Base-by-base conservation (phyloP, 2,113 vertebrate species). In the Psettodes erumei region DNA sequence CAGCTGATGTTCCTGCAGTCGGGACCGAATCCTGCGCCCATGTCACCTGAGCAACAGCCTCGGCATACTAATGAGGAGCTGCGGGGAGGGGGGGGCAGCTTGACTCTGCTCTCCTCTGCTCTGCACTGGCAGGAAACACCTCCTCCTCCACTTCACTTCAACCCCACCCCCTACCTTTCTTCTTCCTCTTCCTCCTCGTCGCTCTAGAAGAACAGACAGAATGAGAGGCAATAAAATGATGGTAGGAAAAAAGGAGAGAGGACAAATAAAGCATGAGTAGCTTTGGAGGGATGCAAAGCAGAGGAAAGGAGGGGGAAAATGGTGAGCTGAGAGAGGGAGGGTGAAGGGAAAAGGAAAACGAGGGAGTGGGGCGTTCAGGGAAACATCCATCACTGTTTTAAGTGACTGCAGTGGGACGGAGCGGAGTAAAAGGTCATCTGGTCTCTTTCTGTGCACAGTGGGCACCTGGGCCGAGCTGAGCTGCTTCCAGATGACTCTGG, bases 381-480 rank as follows among this genome's bases (percentile, higher is more conserved):
- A 76, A 80, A 75, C 89, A 92, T 93, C 85, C 82, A 93, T 92
- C 91, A 90, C 72, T 83, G 87, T 88, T 90, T 90, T 90, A 89
- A 90, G 89, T 89, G 90, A 90, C 86, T 92, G 85, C 88, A 71
- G 85, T 81, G 90, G 92, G 90, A 89, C 45, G 37, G 67, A 69
- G 86, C 82, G 9, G 77, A 88, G 87, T 75, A 81, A 88, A 90
- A 91, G 88, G 88, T 91, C 75, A 60, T 83, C 82, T 86, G 79
- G 56, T 84, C 71, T 80, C 79, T 85, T 64, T 77, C 78, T 86
- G 87, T 68, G 86, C 79, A 59, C 79, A 81, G 81, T 68, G 87
- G 86, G 84, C 75, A 90, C 86, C 91, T 84, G 84, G 82, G 89
- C 89, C 19, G 85, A 83, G 75, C 67, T 33, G 81, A 72, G 69